Evolutionary conservation across 2,888 invertebrate species (phyloP).

Genomic region (Drosophila pseudotalamancana): DNA sequence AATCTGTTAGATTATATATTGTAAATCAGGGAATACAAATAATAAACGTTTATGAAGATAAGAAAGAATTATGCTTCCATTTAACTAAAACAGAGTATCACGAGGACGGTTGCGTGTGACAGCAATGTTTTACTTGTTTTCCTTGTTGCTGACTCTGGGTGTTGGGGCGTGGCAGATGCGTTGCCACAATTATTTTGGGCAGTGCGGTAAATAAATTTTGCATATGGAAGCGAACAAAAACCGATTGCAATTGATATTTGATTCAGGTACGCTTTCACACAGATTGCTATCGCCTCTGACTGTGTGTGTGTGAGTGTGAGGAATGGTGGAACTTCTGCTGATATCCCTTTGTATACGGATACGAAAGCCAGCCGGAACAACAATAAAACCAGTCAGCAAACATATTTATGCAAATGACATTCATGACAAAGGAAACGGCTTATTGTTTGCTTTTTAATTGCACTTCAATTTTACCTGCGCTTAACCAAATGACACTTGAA

Average conservation of each 20-base stretch:
- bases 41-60: no score
- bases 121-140: no score
- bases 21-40: no score
- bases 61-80: no score
- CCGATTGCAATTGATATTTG: constrained; percentile 45
- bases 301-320: not conserved
- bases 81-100: no score
- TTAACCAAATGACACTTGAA: constrained; percentile 22
- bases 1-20: no score
- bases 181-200: constrained; percentile 39
- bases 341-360: constrained; percentile 15
- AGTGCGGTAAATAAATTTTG: constrained; percentile 27
- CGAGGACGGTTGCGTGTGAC: no score
- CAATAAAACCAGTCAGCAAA: constrained; percentile 14
- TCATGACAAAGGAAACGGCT: constrained; percentile 22
- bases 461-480: constrained; percentile 25
- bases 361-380: not conserved
- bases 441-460: constrained; percentile 12
- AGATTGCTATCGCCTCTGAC: not conserved
- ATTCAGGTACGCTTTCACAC: constrained; percentile 17
- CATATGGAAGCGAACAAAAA: constrained; percentile 15
- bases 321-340: constrained; percentile 1
- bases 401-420: constrained; percentile 48
- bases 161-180: constrained; percentile 46
- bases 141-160: constrained; percentile 15